Evolutionary conservation across 2,888 invertebrate species (phyloP), one percentile per base, ranked within the genome.

Genomic region (Cantharis lateralis): DNA sequence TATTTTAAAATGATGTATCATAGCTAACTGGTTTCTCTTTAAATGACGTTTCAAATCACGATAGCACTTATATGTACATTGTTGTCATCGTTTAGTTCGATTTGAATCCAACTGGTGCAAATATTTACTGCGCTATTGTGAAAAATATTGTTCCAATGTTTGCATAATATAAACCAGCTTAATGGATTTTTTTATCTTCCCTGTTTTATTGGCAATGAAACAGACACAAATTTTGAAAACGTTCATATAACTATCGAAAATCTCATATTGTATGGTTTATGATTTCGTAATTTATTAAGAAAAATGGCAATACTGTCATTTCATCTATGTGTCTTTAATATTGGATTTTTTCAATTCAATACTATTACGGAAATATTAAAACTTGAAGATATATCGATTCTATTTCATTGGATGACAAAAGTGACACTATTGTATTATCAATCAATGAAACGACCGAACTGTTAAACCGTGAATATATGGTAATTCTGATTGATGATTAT

Each of bases 401-500:
- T 63, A 71, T 71, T 71, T 63, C 63, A 71, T 71, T 16, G 62
- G 32, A 32, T 61, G 24, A 24, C 28, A 11, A 66, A 18, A 71
- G 26, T 7, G 26, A 71, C 71, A 62, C 71, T 63, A n/a, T 63
- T 26, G 26, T 63, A 63, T 71, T 71, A 71, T 71, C 71, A 71
- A 71, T 71, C 71, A 71, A 71, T 71, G 71, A 71, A 71, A 71
- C 26, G 63, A 24, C 71, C 71, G 16, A 71, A 62, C 24, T 62
- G 71, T 63, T 71, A 71, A 71, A 71, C 71, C 71, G 71, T 71
- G 63, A 71, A 71, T 63, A 71, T 71, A 71, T 71, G 71, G 71
- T 71, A 71, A 71, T 71, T 62, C 63, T 63, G 63, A 71, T 71
- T 63, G 62, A 71, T 71, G 71, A 71, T 63, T 71, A 62, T 71